Evolutionary conservation across 2,888 invertebrate species (phyloP).

Genomic region (Tetanocera ferruginea): DNA sequence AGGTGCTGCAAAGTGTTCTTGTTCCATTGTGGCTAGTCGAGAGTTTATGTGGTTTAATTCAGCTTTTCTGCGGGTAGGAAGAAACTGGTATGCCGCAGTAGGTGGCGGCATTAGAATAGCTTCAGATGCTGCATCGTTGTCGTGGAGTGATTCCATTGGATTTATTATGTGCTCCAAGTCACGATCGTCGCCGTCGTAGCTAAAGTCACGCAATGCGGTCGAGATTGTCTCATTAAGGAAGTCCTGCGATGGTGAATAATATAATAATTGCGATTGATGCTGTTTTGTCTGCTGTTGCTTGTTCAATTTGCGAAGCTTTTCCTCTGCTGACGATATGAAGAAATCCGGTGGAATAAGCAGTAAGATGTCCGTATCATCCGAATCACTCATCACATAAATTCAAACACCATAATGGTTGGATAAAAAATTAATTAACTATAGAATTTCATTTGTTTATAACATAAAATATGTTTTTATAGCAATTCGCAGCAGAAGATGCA

Average conservation of each 20-base stretch:
- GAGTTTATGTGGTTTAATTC: slow-evolving; percentile 66
- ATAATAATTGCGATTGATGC: neutral
- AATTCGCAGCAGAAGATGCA: neutral
- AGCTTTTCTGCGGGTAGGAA: slow-evolving; percentile 57
- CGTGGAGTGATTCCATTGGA: neutral
- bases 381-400: slow-evolving; percentile 74
- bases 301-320: slow-evolving; percentile 55
- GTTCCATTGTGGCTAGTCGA: slow-evolving; percentile 58
- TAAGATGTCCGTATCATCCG: slow-evolving; percentile 87
- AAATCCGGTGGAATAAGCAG: slow-evolving; percentile 84
- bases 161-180: neutral
- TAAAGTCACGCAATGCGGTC: slow-evolving; percentile 17
- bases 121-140: neutral
- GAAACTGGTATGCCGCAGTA: slow-evolving; percentile 57
- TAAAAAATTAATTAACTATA: neutral
- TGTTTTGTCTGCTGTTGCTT: slow-evolving; percentile 33
- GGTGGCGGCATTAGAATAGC: slow-evolving; percentile 39
- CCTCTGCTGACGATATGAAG: slow-evolving; percentile 73
- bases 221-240: slow-evolving; percentile 25
- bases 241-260: neutral
- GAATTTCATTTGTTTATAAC: slow-evolving; percentile 5
- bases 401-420: neutral
- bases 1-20: slow-evolving; percentile 46
- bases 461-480: neutral
- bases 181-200: slow-evolving; percentile 14